Percentiles rank a stretch among this genome's conserved stretches.
These are phyloP conservation scores for Acanthosepion lycidas DNA, from an alignment of 2,888 invertebrate genomes.

Conservation along the genomic window DNA sequence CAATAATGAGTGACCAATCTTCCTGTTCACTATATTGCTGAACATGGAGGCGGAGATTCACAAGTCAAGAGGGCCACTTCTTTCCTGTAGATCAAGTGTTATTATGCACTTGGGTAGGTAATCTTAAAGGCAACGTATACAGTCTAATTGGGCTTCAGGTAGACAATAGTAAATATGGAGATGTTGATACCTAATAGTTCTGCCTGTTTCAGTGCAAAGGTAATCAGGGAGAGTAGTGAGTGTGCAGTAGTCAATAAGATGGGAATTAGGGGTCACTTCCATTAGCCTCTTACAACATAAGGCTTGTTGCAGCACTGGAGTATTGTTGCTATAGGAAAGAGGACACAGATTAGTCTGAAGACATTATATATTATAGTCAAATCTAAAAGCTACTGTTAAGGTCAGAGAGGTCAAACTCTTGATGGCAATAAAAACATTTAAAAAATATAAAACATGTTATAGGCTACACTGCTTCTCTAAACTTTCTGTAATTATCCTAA, in stretches of 20 bases:
- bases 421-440: background rate
- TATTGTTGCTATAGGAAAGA: background rate
- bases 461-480: background rate
- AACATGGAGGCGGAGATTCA: background rate
- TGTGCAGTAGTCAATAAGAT: background rate
- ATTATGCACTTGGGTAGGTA: background rate
- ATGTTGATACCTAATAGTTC: background rate
- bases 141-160: background rate
- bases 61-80: background rate
- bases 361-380: background rate
- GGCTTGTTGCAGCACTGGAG: background rate
- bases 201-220: background rate
- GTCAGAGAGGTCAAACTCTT: background rate
- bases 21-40: background rate
- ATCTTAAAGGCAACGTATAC: background rate
- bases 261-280: background rate
- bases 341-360: background rate
- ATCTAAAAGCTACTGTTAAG: background rate
- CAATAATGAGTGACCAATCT: background rate
- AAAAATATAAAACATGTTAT: background rate
- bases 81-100: background rate
- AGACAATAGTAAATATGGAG: slow-evolving; percentile 14
- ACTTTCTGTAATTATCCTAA: background rate
- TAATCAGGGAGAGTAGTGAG: background rate
- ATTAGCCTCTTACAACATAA: background rate